Percentiles rank a stretch among this genome's conserved stretches.
Evolutionary conservation across 2,797 vertebrate genomes (phyloP).

Genomic region (Ceryle rudis): DNA sequence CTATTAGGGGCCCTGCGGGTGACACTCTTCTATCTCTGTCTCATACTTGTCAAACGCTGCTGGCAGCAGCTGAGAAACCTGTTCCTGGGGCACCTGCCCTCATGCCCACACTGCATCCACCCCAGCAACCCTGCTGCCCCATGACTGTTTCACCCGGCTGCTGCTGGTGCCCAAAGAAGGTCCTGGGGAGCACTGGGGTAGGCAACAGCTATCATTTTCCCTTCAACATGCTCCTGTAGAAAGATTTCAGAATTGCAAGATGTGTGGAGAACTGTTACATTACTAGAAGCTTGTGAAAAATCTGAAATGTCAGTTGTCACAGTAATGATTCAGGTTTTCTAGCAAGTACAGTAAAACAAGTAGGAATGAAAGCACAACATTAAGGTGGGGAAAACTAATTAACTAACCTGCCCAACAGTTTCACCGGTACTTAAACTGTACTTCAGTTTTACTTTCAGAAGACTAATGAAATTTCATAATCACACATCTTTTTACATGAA

Average conservation of each 20-base stretch:
- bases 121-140: not conserved
- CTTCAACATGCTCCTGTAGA: rapidly evolving
- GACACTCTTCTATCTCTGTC: not conserved
- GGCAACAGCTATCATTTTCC: not conserved
- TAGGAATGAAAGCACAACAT: not conserved
- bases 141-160: rapidly evolving
- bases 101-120: rapidly evolving
- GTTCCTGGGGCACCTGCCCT: rapidly evolving
- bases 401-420: not conserved
- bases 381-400: not conserved
- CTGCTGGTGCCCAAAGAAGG: not conserved
- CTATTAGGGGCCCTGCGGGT: not conserved
- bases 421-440: not conserved
- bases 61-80: not conserved
- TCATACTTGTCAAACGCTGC: not conserved
- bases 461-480: not conserved
- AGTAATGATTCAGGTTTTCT: not conserved
- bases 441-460: not conserved
- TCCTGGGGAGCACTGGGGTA: rapidly evolving
- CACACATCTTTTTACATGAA: not conserved
- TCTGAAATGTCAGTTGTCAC: not conserved
- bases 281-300: not conserved
- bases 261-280: not conserved
- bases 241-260: not conserved
- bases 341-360: not conserved